A percentile compares a stretch with the other conserved stretches of the same genome.
Conservation (phyloP, 2,797 vertebrate species). For the Sebastiscus tertius region DNA sequence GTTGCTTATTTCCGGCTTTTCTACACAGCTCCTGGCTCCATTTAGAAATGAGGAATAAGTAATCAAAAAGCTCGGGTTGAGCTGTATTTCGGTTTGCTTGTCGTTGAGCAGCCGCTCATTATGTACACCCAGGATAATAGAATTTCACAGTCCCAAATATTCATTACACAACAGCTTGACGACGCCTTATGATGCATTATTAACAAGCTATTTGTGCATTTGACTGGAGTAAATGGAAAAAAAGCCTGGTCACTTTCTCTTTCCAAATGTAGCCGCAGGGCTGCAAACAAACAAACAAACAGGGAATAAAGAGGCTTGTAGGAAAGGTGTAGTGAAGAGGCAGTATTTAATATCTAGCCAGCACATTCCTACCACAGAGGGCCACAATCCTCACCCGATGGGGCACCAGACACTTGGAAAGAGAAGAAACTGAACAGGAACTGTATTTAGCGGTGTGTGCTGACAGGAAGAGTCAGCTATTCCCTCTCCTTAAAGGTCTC, state of each 20-base stretch:
- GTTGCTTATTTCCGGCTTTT: background rate
- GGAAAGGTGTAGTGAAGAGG: too few relatives aligned
- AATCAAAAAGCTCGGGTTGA: background rate
- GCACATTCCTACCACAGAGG: constrained; percentile 2
- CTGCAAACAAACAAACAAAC: too few relatives aligned
- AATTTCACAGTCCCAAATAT: constrained; percentile 33
- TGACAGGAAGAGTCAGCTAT: constrained; percentile 70
- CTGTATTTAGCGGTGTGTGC: constrained; percentile 63
- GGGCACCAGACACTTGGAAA: constrained; percentile 7
- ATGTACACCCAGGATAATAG: constrained; percentile 14
- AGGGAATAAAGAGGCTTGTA: too few relatives aligned
- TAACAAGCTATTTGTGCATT: constrained; percentile 27
- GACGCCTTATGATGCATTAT: constrained; percentile 17
- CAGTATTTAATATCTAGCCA: background rate
- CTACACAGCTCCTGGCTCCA: constrained; percentile 15
- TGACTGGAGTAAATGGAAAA: background rate
- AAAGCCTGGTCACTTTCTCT: constrained; percentile 5
- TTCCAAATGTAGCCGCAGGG: background rate
- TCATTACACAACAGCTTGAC: constrained; percentile 34
- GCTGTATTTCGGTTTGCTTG: background rate
- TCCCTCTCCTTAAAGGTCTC: constrained; percentile 56
- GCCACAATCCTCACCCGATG: constrained; percentile 29
- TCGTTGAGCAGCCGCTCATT: constrained; percentile 13
- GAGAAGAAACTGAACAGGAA: constrained; percentile 29
- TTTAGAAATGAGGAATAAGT: constrained; percentile 34